Conservation (phyloP, 1,140 invertebrate genomes). For the Nebria ingens region DNA sequence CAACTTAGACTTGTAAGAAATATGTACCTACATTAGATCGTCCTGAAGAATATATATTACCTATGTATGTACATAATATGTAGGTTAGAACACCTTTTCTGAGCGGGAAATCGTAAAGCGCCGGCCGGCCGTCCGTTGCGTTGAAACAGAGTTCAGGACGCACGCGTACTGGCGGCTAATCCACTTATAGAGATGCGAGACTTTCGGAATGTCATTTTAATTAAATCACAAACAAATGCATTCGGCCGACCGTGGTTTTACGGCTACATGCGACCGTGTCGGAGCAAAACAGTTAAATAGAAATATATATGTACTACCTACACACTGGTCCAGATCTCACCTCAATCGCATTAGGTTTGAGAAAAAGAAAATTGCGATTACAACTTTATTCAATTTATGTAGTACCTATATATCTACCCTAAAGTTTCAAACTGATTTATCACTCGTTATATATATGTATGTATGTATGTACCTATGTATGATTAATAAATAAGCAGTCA, state of each 20-base stretch:
- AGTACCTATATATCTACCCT: neutral
- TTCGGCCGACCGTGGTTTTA: neutral
- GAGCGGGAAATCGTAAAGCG: neutral
- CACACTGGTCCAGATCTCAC: neutral
- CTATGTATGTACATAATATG: too few species aligned
- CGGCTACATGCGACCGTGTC: neutral
- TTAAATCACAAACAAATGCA: conserved; percentile 7
- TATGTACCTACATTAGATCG: too few species aligned
- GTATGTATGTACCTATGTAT: too few species aligned
- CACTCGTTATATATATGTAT: neutral
- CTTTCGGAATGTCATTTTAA: conserved; percentile 6
- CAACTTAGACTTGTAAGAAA: too few species aligned
- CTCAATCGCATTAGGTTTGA: neutral
- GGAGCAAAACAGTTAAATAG: neutral
- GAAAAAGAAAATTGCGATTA: neutral
- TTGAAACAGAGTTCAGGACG: neutral
- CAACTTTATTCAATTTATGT: neutral
- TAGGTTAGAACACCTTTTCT: neutral
- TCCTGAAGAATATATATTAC: too few species aligned
- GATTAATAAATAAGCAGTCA: too few species aligned
- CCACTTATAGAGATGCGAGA: conserved; percentile 4
- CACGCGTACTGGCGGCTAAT: neutral
- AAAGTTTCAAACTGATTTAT: neutral
- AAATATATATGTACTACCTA: too few species aligned
- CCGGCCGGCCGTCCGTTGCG: neutral